Evolutionary conservation across 2,888 invertebrate species (phyloP).

Genomic region (Hemaris fuciformis): DNA sequence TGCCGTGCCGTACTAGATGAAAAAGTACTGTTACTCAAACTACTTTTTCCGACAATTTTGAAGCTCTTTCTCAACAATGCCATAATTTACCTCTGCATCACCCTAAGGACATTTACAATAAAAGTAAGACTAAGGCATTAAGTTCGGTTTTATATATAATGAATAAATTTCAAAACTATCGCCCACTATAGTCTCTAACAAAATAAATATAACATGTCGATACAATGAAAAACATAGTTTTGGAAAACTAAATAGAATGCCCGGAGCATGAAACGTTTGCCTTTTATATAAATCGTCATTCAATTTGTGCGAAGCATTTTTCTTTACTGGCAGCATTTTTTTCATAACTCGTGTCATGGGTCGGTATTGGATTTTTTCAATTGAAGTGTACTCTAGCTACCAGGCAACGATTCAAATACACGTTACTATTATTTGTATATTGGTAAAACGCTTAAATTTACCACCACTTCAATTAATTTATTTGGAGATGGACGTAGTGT

Average conservation of each 20-base stretch:
- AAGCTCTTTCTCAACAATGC: too few species aligned
- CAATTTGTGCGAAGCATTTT: conserved; percentile 2
- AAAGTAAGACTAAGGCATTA: too few species aligned
- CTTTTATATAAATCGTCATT: neutral
- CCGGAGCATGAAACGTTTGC: conserved; percentile 3
- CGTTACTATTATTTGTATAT: neutral
- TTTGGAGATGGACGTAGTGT: too few species aligned
- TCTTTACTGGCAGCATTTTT: conserved; percentile 3
- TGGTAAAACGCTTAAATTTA: neutral
- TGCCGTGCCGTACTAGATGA: too few species aligned
- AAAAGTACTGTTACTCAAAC: too few species aligned
- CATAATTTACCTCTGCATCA: too few species aligned
- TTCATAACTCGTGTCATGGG: neutral
- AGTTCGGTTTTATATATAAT: too few species aligned
- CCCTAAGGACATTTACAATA: too few species aligned
- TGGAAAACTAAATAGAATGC: conserved; percentile 4
- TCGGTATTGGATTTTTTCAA: neutral
- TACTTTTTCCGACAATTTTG: too few species aligned
- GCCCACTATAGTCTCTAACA: too few species aligned
- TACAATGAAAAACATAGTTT: neutral
- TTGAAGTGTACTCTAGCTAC: neutral
- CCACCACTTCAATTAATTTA: neutral
- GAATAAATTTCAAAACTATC: too few species aligned
- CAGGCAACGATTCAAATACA: neutral
- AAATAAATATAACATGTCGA: neutral